A percentile compares a stretch with the other conserved stretches of the same genome.
Evolutionary conservation across 2,888 invertebrate genomes (phyloP).

Genomic region (Nomada goodeniana): DNA sequence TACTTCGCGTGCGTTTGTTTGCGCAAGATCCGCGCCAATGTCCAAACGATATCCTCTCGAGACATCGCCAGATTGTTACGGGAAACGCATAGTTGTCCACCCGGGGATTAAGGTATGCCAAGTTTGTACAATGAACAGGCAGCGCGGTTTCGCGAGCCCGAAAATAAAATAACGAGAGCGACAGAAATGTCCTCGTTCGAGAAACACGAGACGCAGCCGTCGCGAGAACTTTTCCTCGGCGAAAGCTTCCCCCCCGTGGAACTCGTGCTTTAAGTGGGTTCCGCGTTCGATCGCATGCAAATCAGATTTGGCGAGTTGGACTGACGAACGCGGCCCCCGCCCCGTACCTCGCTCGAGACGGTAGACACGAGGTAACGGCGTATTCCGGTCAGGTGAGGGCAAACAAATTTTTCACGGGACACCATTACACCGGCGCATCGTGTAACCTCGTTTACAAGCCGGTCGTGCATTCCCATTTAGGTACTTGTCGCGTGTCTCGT

Average conservation of each 20-base stretch:
- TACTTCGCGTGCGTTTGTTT: too few species aligned
- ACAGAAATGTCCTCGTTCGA: slow-evolving; percentile 50
- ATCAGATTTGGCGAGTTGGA: slow-evolving; percentile 62
- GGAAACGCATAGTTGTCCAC: too few species aligned
- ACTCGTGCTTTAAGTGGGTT: slow-evolving; percentile 50
- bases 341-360: slow-evolving; percentile 1
- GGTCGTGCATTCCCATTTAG: slow-evolving; percentile 66
- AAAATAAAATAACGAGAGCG: slow-evolving; percentile 18
- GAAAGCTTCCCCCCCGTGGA: slow-evolving; percentile 38
- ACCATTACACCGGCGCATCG: slow-evolving; percentile 28
- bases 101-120: too few species aligned
- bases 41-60: too few species aligned
- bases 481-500: slow-evolving; percentile 65
- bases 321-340: slow-evolving; percentile 30
- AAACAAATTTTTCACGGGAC: slow-evolving; percentile 45
- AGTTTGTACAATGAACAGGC: too few species aligned
- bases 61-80: too few species aligned
- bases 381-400: slow-evolving; percentile 32
- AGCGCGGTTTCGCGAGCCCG: neutral
- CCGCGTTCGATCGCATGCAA: slow-evolving; percentile 61
- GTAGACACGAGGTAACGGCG: slow-evolving; percentile 18
- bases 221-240: slow-evolving; percentile 39
- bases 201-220: slow-evolving; percentile 39
- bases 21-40: too few species aligned
- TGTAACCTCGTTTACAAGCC: slow-evolving; percentile 55